phyloP scores from a whole-genome alignment of 2,888 invertebrate species.

The Seira sanloemensis region DNA sequence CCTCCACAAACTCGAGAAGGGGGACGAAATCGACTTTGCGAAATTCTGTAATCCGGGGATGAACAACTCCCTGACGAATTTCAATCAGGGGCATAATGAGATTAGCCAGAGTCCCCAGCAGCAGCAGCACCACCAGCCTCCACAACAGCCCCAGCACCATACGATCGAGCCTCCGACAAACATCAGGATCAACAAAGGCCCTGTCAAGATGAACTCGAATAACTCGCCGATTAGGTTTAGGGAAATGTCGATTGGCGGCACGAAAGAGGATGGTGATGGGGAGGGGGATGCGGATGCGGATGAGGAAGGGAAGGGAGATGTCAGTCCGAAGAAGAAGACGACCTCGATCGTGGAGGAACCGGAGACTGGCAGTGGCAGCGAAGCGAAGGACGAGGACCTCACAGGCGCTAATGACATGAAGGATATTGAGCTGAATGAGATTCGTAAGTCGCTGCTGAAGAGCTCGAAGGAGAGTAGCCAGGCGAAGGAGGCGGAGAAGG shows the following conservation, averaged over 20 bases:
- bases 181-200: slow-evolving; percentile 6
- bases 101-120: slow-evolving; percentile 7
- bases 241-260: slow-evolving; percentile 1
- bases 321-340: no score
- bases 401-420: not conserved
- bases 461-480: slow-evolving; percentile 12
- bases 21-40: slow-evolving; percentile 53
- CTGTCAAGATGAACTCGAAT: slow-evolving; percentile 43
- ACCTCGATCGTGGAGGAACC: no score
- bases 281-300: not conserved
- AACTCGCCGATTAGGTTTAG: slow-evolving; percentile 30
- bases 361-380: not conserved
- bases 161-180: not conserved
- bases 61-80: slow-evolving; percentile 34
- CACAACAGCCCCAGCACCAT: not conserved
- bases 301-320: not conserved
- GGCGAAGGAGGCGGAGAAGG: not conserved
- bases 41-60: slow-evolving; percentile 31
- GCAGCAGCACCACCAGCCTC: not conserved
- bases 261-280: not conserved
- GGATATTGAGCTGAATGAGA: slow-evolving; percentile 23
- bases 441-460: slow-evolving; percentile 14
- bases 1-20: slow-evolving; percentile 76
- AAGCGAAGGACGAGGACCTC: not conserved
- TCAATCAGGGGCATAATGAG: slow-evolving; percentile 23